A percentile compares a stretch with the other conserved stretches of the same genome.
Conservation (phyloP, 2,113 vertebrate genomes). For the Pluvialis apricaria region DNA sequence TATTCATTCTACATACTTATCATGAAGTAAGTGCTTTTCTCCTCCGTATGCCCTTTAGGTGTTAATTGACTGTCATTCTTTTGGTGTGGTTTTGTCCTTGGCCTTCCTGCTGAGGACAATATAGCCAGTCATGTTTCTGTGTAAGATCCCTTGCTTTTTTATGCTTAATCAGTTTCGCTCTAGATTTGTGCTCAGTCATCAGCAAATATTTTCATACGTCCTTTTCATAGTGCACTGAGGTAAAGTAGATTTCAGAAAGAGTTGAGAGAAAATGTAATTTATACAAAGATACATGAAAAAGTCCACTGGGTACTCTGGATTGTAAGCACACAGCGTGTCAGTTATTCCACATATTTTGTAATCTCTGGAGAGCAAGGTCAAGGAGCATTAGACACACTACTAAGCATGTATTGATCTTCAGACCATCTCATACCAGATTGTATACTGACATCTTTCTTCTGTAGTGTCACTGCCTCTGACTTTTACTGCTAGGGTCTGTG, state of each 20-base stretch:
- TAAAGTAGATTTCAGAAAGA: neutral
- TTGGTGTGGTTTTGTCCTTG: neutral
- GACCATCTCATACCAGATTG: neutral
- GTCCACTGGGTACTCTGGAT: neutral
- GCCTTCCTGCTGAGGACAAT: neutral
- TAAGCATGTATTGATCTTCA: neutral
- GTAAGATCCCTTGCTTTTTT: neutral
- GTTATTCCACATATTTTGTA: neutral
- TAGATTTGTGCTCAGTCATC: neutral
- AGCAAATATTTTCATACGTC: neutral
- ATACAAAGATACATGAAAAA: neutral
- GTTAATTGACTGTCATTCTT: neutral
- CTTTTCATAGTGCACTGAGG: neutral
- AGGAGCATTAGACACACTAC: neutral
- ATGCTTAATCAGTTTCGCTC: neutral
- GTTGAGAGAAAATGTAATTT: neutral
- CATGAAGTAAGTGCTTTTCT: slow-evolving; percentile 90
- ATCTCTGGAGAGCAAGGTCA: neutral
- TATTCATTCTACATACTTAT: slow-evolving; percentile 93
- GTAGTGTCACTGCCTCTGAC: neutral
- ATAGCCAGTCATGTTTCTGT: neutral
- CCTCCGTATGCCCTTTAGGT: neutral
- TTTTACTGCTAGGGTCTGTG: neutral
- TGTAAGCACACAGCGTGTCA: neutral
- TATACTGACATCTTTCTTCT: neutral